A percentile compares a stretch with the other conserved stretches of the same genome.
phyloP scores from a whole-genome alignment of 2,888 invertebrate genomes.

The Brassicogethes aeneus region DNA sequence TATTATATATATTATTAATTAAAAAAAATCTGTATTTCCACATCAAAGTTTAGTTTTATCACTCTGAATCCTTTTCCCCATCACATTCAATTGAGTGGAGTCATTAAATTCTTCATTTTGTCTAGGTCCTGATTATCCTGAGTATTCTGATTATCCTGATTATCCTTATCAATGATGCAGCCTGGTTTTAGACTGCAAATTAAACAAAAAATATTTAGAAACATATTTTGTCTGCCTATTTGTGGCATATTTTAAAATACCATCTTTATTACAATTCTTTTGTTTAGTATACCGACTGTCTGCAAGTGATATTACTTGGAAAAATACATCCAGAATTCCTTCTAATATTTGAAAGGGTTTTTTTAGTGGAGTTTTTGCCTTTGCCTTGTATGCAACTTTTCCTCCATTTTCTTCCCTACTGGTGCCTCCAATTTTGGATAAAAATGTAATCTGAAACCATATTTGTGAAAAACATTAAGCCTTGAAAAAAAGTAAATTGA shows the following conservation, averaged over 20 bases:
- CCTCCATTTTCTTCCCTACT: slow-evolving; percentile 7
- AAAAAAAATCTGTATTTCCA: background rate
- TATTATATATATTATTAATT: slow-evolving; percentile 6
- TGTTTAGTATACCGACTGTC: slow-evolving; percentile 17
- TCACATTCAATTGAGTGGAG: too few relatives aligned
- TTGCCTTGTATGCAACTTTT: slow-evolving; percentile 18
- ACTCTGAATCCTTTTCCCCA: slow-evolving; percentile 1
- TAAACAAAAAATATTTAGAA: background rate
- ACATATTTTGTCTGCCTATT: slow-evolving; percentile 12
- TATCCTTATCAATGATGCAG: background rate
- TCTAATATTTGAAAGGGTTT: slow-evolving; percentile 15
- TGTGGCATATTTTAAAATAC: slow-evolving; percentile 17
- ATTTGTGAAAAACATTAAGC: slow-evolving; percentile 1
- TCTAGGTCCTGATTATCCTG: background rate
- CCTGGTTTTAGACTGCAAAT: background rate
- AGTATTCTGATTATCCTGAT: background rate
- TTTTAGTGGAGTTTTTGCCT: slow-evolving; percentile 8
- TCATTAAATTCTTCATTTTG: background rate
- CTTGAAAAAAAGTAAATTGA: too few relatives aligned
- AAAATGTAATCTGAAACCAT: slow-evolving; percentile 14
- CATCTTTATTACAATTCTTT: slow-evolving; percentile 17
- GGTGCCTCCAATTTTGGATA: slow-evolving; percentile 15
- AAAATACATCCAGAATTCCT: slow-evolving; percentile 17
- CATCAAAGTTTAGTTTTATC: background rate
- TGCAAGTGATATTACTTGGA: slow-evolving; percentile 14